Evolutionary conservation across 2,888 invertebrate species (phyloP).

Genomic region (Cerastis leucographa): DNA sequence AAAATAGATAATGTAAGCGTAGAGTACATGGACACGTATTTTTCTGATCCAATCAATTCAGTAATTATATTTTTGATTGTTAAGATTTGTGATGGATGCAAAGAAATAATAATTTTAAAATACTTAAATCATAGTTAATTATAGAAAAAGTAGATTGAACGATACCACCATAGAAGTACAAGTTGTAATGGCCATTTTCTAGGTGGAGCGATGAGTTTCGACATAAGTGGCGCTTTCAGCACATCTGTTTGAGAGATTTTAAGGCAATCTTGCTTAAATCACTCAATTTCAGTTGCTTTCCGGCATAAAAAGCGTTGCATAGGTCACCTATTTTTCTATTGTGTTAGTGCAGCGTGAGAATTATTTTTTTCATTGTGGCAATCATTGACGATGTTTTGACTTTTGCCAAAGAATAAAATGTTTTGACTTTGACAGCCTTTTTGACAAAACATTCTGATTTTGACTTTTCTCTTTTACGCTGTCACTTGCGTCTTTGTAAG

Average conservation of each 20-base stretch:
- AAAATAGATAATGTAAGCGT: constrained; percentile 20
- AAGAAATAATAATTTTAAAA: background rate
- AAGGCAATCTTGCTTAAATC: background rate
- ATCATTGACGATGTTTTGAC: background rate
- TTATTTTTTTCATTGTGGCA: background rate
- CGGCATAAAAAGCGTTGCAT: background rate
- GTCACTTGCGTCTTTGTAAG: constrained; percentile 53
- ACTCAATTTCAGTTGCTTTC: background rate
- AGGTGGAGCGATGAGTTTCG: background rate
- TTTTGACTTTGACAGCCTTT: constrained; percentile 12
- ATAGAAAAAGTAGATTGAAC: background rate
- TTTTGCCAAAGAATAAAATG: background rate
- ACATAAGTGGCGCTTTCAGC: background rate
- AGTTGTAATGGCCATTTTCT: background rate
- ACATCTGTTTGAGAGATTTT: background rate
- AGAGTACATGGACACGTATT: constrained; percentile 7
- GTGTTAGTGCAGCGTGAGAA: background rate
- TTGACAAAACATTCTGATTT: constrained; percentile 28
- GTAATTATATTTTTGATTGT: background rate
- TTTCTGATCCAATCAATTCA: background rate
- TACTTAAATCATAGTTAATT: background rate
- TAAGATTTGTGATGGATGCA: background rate
- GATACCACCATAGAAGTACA: background rate
- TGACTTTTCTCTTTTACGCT: constrained; percentile 44
- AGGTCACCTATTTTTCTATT: background rate